A percentile compares a stretch with the other conserved stretches of the same genome.
Evolutionary conservation across 2,888 invertebrate species (phyloP).

Genomic region (Melipona bicolor): DNA sequence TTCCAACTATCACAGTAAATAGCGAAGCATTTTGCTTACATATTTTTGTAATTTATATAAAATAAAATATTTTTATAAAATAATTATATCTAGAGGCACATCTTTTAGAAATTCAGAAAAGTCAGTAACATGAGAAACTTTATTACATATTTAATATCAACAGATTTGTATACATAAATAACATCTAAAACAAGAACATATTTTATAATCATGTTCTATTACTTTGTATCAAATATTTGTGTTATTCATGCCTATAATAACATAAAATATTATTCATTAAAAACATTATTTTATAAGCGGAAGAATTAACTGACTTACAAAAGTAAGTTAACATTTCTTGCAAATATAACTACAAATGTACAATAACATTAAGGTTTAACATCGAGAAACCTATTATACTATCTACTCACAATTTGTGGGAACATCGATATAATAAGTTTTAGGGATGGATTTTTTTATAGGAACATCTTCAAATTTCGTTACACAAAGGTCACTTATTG

Average conservation of each 20-base stretch:
- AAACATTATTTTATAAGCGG: conserved; percentile 19
- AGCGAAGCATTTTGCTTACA: conserved; percentile 76
- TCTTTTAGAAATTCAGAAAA: conserved; percentile 49
- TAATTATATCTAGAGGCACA: conserved; percentile 10
- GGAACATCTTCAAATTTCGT: conserved; percentile 40
- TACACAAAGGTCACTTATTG: conserved; percentile 34
- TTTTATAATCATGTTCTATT: conserved; percentile 17
- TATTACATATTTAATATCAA: conserved; percentile 65
- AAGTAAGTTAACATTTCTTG: conserved; percentile 23
- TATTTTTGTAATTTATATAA: background rate
- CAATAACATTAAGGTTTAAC: conserved; percentile 20
- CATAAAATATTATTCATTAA: conserved; percentile 11
- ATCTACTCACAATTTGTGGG: conserved; percentile 73
- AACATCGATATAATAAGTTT: conserved; percentile 86
- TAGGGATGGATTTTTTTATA: conserved; percentile 70
- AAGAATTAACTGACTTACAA: conserved; percentile 7
- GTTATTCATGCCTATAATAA: conserved; percentile 27
- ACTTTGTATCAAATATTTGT: conserved; percentile 46
- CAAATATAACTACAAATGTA: conserved; percentile 23
- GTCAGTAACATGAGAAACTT: conserved; percentile 62
- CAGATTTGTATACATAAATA: conserved; percentile 58
- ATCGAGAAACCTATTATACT: conserved; percentile 20
- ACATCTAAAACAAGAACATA: conserved; percentile 49
- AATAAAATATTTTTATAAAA: background rate
- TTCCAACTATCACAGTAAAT: conserved; percentile 72